Conservation (phyloP, 2,888 invertebrate genomes). For the Cerastoderma edule region DNA sequence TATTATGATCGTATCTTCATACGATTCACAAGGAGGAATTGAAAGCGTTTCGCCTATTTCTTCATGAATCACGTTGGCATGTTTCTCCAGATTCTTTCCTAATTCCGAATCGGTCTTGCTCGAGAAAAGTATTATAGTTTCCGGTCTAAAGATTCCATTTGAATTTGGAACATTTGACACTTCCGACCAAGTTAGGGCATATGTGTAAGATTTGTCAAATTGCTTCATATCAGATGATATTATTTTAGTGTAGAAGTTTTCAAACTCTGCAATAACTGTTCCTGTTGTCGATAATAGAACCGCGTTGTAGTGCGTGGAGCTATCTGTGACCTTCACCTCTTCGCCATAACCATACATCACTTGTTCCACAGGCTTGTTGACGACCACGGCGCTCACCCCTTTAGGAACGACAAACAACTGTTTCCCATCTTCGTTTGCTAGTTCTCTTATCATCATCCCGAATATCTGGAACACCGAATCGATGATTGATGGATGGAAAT, state of each 20-base stretch:
- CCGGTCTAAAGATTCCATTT: neutral
- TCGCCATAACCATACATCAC: constrained; percentile 63
- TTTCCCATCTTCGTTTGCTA: constrained; percentile 37
- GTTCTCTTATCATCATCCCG: constrained; percentile 49
- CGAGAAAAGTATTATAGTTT: neutral
- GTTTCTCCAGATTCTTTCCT: neutral
- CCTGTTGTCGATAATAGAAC: constrained; percentile 62
- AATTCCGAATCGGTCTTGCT: neutral
- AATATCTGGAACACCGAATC: constrained; percentile 67
- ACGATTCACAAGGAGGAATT: neutral
- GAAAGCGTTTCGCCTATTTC: neutral
- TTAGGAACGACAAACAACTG: constrained; percentile 62
- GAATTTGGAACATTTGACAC: too few relatives aligned
- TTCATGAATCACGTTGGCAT: neutral
- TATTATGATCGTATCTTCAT: neutral
- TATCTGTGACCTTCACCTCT: constrained; percentile 49
- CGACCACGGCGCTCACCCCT: constrained; percentile 46
- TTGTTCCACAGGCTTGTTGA: constrained; percentile 51
- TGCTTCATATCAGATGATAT: neutral
- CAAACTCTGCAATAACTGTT: constrained; percentile 63
- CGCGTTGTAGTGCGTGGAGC: constrained; percentile 58
- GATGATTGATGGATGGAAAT: constrained; percentile 65
- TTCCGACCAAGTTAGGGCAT: neutral
- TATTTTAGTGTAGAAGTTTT: constrained; percentile 51
- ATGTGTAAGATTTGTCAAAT: neutral